phyloP scores from a whole-genome alignment of 2,113 vertebrate genomes.

The Plestiodon gilberti region DNA sequence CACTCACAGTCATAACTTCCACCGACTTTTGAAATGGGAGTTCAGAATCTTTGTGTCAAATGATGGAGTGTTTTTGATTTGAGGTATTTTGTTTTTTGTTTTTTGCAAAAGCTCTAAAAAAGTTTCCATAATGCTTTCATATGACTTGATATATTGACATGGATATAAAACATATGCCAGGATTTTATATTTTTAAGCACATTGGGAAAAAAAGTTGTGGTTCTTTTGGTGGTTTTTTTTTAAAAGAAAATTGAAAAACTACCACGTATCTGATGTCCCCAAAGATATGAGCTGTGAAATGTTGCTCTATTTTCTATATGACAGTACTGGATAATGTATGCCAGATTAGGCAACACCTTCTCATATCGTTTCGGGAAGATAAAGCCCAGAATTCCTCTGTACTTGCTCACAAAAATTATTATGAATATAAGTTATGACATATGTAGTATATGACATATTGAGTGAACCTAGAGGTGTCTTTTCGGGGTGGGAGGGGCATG shows the following conservation, averaged over 20 bases:
- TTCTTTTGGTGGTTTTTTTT: too few species aligned
- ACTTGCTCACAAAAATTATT: neutral
- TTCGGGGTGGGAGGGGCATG: too few species aligned
- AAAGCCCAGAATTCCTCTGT: neutral
- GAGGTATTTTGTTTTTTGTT: neutral
- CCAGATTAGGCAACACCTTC: neutral
- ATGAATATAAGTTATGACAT: neutral
- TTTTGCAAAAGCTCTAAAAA: conserved; percentile 13
- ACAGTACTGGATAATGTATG: too few species aligned
- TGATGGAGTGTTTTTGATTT: neutral
- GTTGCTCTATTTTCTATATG: neutral
- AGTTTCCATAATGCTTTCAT: neutral
- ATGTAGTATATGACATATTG: neutral
- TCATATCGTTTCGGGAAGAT: neutral
- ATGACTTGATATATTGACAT: neutral
- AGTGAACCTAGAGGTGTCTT: too few species aligned
- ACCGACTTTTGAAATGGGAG: conserved; percentile 18
- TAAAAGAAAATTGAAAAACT: neutral
- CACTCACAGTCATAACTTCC: conserved; percentile 20
- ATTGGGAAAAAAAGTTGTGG: too few species aligned
- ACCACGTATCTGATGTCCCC: neutral
- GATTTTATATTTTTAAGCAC: neutral
- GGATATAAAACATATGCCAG: neutral
- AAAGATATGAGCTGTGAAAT: neutral
- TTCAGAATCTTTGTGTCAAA: neutral